Conservation (phyloP, 1,140 invertebrate genomes). For the Hirudo medicinalis region DNA sequence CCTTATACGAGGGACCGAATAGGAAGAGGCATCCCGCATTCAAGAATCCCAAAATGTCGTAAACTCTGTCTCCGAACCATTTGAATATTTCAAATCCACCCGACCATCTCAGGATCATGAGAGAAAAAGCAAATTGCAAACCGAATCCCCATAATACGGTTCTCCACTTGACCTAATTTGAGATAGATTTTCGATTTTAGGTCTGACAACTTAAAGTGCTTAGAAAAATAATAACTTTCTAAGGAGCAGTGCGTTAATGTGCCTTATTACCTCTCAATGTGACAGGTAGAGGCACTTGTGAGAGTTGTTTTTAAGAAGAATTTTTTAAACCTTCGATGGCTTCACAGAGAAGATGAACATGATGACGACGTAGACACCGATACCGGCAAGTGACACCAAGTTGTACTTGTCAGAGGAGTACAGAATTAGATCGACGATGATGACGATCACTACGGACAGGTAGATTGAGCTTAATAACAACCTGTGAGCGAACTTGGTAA, state of each 20-base stretch:
- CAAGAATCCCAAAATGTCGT: slow-evolving; percentile 61
- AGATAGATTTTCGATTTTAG: neutral
- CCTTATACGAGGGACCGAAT: slow-evolving; percentile 51
- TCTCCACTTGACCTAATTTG: slow-evolving; percentile 28
- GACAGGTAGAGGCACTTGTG: neutral
- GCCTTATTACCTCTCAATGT: neutral
- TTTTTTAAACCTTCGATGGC: slow-evolving; percentile 27
- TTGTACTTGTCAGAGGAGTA: slow-evolving; percentile 27
- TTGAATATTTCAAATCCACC: slow-evolving; percentile 59
- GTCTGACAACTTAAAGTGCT: neutral
- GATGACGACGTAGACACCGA: slow-evolving; percentile 29
- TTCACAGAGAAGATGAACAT: slow-evolving; percentile 33
- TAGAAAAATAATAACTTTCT: neutral
- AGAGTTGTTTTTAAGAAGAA: neutral
- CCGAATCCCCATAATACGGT: slow-evolving; percentile 53
- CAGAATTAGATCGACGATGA: slow-evolving; percentile 30
- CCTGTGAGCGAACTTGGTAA: neutral
- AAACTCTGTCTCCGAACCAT: slow-evolving; percentile 57
- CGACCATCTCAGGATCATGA: slow-evolving; percentile 69
- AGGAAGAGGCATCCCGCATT: slow-evolving; percentile 65
- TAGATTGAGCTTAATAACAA: slow-evolving; percentile 5
- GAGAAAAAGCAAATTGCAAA: slow-evolving; percentile 69
- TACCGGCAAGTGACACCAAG: slow-evolving; percentile 31
- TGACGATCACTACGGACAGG: slow-evolving; percentile 25
- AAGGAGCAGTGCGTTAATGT: neutral